Base-by-base conservation (phyloP, 1,140 invertebrate species). In the Bombus waltoni region DNA sequence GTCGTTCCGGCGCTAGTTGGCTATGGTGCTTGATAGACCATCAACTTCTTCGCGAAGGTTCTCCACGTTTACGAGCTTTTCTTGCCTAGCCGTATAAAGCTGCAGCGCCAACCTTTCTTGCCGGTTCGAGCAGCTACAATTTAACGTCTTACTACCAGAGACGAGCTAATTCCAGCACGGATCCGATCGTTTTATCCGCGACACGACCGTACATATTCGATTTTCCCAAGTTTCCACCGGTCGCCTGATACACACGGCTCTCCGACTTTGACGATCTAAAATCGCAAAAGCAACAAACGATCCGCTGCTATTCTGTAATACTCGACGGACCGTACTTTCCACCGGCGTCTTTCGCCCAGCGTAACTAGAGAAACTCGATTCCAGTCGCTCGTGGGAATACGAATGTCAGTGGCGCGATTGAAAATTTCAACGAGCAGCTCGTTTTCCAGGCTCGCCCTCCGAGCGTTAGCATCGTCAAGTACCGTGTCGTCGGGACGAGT, bases 61-160 rank as follows among this genome's bases (percentile, higher is more conserved):
- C 13, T 35, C 8, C 13, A 11, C 44, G 47, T 75, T 53, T 75
- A 75, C 73, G 73, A 75, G 73, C 32, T 28, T 57, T 75, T 75
- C 47, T 53, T 35, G 44, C 44, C 11, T 13, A 2, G 6, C 10
- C 32, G 32, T 75, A 53, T 74, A 75, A 75, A 53, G 32, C 35
- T 57, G 32, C 22, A 32, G 32, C 25, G 18, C 32, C 22, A 57
- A 13, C 18, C 2, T 13, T 32, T n/a, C 22, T 42, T 47, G 72
- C 42, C 72, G 18, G 22, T 53, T 1, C 47, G 10, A 53, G 28
- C 15, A 28, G 28, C 2, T 13, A 40, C 68, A 28, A 13, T 40
- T 38, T 35, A 35, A 57, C 4, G 73, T 57, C 38, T 35, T 38
- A 38, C 25, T 38, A 32, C 18, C 13, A 25, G 22, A 75, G 35